Percentiles rank a stretch among this genome's conserved stretches.
Conservation (phyloP, 2,797 vertebrate genomes). For the Arrhamphus sclerolepis region DNA sequence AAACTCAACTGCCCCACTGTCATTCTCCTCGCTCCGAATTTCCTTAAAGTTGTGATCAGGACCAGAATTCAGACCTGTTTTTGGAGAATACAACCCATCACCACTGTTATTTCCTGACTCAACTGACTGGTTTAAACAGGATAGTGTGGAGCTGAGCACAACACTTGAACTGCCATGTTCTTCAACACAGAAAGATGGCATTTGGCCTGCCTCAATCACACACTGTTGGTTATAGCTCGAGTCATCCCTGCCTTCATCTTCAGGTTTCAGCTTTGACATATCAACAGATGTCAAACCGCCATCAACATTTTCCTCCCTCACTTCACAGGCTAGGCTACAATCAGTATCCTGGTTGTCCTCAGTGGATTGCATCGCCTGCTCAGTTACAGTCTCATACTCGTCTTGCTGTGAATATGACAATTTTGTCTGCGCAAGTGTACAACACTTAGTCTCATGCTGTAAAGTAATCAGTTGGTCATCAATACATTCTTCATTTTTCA, state of each 20-base stretch:
- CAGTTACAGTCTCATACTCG: neutral
- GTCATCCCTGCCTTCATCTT: constrained; percentile 5
- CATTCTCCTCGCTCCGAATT: neutral
- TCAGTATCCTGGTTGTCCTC: neutral
- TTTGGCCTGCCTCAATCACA: neutral
- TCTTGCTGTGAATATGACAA: constrained; percentile 12
- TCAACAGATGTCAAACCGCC: neutral
- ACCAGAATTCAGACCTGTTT: neutral
- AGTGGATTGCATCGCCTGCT: neutral
- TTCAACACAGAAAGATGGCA: neutral
- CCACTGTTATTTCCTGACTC: neutral
- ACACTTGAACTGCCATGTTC: neutral
- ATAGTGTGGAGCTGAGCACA: neutral
- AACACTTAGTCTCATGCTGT: neutral
- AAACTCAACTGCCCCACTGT: neutral
- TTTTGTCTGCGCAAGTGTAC: neutral
- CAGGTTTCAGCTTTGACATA: neutral
- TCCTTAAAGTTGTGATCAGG: neutral
- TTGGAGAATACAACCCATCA: neutral
- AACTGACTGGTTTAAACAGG: neutral
- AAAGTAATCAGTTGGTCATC: neutral
- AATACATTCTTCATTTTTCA: constrained; percentile 1
- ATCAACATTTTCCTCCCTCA: neutral
- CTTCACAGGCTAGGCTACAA: neutral
- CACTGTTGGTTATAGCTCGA: neutral